Conservation (phyloP, 2,888 invertebrate species). For the Dione vanillae region DNA sequence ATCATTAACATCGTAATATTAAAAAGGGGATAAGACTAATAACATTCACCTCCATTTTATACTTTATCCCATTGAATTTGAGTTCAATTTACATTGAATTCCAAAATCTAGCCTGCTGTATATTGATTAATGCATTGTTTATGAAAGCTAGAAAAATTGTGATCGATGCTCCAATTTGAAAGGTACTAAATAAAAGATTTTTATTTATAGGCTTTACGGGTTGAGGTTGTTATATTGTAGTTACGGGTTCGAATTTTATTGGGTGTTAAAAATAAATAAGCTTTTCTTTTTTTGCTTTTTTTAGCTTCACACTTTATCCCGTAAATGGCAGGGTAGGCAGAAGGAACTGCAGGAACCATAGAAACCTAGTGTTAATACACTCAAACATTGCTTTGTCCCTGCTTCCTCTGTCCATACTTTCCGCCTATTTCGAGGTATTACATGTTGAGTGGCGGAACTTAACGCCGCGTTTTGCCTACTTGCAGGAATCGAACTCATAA, state of each 20-base stretch:
- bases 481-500: no score
- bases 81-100: background rate
- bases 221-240: background rate
- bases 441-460: no score
- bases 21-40: background rate
- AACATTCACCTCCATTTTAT: background rate
- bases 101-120: background rate
- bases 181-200: conserved; percentile 3
- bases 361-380: no score
- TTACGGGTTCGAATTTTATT: background rate
- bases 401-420: no score
- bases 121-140: conserved; percentile 25
- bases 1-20: conserved; percentile 3
- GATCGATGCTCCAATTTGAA: conserved; percentile 12
- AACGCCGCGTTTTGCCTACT: no score
- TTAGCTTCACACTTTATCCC: no score
- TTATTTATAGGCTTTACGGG: conserved; percentile 37
- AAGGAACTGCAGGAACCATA: no score
- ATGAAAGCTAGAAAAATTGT: conserved; percentile 21
- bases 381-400: no score
- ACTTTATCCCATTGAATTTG: background rate
- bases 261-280: no score
- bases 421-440: no score
- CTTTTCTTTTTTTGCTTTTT: no score
- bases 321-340: no score